Conservation (phyloP, 2,113 vertebrate species). For the Furnarius figulus region DNA sequence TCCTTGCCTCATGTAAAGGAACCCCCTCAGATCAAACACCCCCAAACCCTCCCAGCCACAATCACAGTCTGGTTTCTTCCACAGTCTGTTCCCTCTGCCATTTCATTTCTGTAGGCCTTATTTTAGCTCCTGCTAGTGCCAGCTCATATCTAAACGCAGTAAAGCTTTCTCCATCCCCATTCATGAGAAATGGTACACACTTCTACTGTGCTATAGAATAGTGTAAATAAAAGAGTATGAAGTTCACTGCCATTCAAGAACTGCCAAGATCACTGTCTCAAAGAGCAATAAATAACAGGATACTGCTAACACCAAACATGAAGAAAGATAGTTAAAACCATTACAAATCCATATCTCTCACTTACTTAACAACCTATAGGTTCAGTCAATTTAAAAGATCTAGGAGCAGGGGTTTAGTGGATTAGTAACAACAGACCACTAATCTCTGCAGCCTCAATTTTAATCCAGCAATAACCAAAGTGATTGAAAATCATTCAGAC, state of each 20-base stretch:
- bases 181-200: not conserved
- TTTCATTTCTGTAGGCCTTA: not conserved
- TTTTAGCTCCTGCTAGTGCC: not conserved
- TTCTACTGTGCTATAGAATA: not conserved
- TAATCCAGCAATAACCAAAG: constrained; percentile 74
- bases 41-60: not conserved
- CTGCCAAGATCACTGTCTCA: not conserved
- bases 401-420: constrained; percentile 64
- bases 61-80: not conserved
- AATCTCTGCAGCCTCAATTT: constrained; percentile 75
- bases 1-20: not conserved
- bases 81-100: not conserved
- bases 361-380: constrained; percentile 57
- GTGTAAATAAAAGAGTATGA: not conserved
- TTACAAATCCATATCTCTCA: constrained; percentile 26
- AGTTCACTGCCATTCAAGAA: not conserved
- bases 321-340: constrained; percentile 12
- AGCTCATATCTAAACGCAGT: not conserved
- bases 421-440: constrained; percentile 79
- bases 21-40: not conserved
- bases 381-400: constrained; percentile 72
- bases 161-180: not conserved
- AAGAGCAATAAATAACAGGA: not conserved
- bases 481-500: constrained; percentile 55
- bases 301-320: not conserved